Evolutionary conservation across 2,797 vertebrate species (phyloP).

Genomic region (Chrosomus eos): DNA sequence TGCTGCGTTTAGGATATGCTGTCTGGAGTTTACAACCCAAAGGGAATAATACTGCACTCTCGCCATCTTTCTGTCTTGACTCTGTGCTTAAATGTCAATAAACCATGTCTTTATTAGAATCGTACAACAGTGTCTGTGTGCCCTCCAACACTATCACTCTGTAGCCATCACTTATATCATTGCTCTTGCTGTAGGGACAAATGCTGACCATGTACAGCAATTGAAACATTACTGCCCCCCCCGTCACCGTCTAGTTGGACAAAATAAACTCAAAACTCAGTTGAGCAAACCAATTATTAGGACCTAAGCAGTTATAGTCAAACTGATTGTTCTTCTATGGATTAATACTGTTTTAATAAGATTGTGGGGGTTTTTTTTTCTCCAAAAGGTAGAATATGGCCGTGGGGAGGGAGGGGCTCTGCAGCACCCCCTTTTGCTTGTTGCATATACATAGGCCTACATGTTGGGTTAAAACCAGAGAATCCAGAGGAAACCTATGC

Average conservation of each 20-base stretch:
- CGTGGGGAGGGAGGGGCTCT: not conserved
- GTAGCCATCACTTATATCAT: not conserved
- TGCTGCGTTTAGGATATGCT: not conserved
- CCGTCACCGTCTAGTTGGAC: not conserved
- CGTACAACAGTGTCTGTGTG: not conserved
- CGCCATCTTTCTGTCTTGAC: not conserved
- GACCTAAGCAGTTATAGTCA: not conserved
- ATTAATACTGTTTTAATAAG: rapidly evolving
- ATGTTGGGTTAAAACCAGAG: not conserved
- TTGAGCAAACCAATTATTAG: not conserved
- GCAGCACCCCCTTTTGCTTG: not conserved
- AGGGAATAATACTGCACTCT: slow-evolving; percentile 9
- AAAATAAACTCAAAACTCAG: not conserved
- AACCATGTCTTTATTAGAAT: not conserved
- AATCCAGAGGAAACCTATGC: not conserved
- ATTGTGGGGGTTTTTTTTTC: not conserved
- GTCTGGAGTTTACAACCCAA: not conserved
- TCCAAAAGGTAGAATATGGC: not conserved
- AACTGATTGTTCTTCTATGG: not conserved
- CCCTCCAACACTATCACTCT: slow-evolving; percentile 16
- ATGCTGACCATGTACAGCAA: not conserved
- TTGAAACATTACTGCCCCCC: not conserved
- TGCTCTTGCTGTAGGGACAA: not conserved
- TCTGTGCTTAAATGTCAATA: not conserved
- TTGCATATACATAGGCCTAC: not conserved